Evolutionary conservation across 1,140 invertebrate genomes (phyloP), one percentile per base, ranked within the genome.

Genomic region (Gerris buenoi): DNA sequence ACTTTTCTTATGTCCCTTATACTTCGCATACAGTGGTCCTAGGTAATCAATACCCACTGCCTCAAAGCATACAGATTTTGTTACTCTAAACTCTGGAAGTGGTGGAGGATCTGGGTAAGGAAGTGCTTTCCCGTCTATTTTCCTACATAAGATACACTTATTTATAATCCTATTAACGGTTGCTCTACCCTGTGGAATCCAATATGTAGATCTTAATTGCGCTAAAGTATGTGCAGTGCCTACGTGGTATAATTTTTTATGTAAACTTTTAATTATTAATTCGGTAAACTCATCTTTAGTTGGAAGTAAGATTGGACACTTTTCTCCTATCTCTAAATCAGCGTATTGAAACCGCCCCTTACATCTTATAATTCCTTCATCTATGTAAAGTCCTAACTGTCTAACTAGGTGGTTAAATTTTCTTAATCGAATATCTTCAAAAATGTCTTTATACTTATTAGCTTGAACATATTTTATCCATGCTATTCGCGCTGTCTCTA

Each of bases 41-140:
- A 74, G 70, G 59, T 74, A 73, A 68, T 76, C 74, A 22, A 74
- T 66, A 15, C 69, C 69, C 57, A 33, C 62, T 57, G 69, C 29
- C 63, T 68, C 28, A 68, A 75, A 75, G 27, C 59, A 57, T 5
- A 23, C 57, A 10, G 70, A 71, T 65, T 75, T 70, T 65, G 70
- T 68, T 13, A 74, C 66, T 63, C 72, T 33, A 22, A 68, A 46
- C 59, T 68, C 33, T 22, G 70, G 70, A 22, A 65, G 26, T 56
- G 46, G 65, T 62, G 57, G 46, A 25, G 25, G 18, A 59, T 22
- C n/a, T 46, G 33, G 33, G n/a, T n/a, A 15, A 46, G 28, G 27
- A 65, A 65, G 23, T 2, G n/a, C n/a, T 46, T 65, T 65, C n/a
- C 64, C n/a, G n/a, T 18, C 46, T 27, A 14, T 46, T 5, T 46